Base-by-base conservation (phyloP, 2,113 vertebrate species). In the Hippocampus zosterae region DNA sequence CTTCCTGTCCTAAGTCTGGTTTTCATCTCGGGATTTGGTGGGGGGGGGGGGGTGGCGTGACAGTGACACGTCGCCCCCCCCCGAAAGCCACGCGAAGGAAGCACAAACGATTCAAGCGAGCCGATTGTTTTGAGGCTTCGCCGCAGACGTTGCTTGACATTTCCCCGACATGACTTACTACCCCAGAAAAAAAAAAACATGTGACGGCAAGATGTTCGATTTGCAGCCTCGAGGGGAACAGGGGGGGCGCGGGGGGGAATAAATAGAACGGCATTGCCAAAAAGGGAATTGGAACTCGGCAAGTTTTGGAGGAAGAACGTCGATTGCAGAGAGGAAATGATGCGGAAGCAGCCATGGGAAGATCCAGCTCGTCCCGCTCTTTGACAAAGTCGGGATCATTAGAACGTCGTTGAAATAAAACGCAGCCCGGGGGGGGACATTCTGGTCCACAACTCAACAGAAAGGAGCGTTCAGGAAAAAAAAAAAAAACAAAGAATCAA, bases 271-370 rank as follows among this genome's bases (percentile, higher is more conserved):
- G 27, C 19, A 19, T 40, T 46, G 55, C 4, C 37, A 42, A 65
- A 40, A 63, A 78, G 60, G 27, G 23, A 65, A 59, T 48, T 4
- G 13, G 46, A 63, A 42, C 21, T 71, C 67, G 44, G 76, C 67
- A 70, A 61, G 61, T n/a, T 48, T 61, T 29, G 52, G 19, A 71
- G 70, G 71, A 78, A 79, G 69, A 70, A 62, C 42, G 33, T 48
- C 55, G 71, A 81, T 75, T 66, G 75, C 79, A 64, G 64, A 76
- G 62, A 65, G 78, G 69, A 86, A 81, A 84, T 78, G 66, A 69
- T 80, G 68, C 74, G 77, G 78, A 84, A 85, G 73, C 80, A 85
- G 73, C 80, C 68, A 75, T 65, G 41, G 55, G 67, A 85, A 84
- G 70, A 33, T 33, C 2, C 29, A 33, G 29, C 29, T 33, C 0